Evolutionary conservation across 2,113 vertebrate genomes (phyloP).

Genomic region (Morone chrysops): DNA sequence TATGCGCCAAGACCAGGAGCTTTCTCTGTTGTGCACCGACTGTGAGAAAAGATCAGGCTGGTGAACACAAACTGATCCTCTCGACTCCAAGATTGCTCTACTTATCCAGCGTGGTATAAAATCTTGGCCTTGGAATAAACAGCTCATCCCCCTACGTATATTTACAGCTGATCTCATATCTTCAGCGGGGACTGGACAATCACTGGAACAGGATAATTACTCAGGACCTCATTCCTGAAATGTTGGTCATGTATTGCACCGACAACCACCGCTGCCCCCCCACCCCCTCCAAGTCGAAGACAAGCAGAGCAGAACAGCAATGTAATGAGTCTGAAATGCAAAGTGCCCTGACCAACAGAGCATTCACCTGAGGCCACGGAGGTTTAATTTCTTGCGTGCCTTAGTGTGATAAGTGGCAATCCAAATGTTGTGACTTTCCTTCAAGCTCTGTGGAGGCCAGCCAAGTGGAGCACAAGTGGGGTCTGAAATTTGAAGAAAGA

Average conservation of each 20-base stretch:
- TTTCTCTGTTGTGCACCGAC: constrained; percentile 43
- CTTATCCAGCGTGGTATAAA: constrained; percentile 40
- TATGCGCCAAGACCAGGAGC: constrained; percentile 46
- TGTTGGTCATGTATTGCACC: constrained; percentile 21
- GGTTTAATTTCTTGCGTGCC: constrained; percentile 72
- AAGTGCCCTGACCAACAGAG: constrained; percentile 63
- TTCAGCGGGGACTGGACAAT: constrained; percentile 12
- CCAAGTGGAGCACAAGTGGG: constrained; percentile 36
- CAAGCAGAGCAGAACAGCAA: constrained; percentile 51
- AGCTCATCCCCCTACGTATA: constrained; percentile 34
- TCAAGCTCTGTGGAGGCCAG: constrained; percentile 56
- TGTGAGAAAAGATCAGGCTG: constrained; percentile 43
- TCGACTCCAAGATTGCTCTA: constrained; percentile 54
- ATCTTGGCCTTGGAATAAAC: constrained; percentile 39
- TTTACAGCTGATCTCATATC: constrained; percentile 24
- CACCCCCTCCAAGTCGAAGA: neutral
- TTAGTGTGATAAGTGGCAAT: constrained; percentile 69
- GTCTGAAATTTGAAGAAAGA: constrained; percentile 35
- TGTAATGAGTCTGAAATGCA: constrained; percentile 63
- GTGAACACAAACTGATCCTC: constrained; percentile 55
- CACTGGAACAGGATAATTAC: constrained; percentile 27
- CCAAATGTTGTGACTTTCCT: constrained; percentile 68
- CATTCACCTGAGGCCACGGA: constrained; percentile 59
- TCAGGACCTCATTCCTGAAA: constrained; percentile 21
- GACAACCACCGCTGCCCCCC: neutral